Evolutionary conservation across 2,888 invertebrate species (phyloP).

Genomic region (Galeruca laticollis): DNA sequence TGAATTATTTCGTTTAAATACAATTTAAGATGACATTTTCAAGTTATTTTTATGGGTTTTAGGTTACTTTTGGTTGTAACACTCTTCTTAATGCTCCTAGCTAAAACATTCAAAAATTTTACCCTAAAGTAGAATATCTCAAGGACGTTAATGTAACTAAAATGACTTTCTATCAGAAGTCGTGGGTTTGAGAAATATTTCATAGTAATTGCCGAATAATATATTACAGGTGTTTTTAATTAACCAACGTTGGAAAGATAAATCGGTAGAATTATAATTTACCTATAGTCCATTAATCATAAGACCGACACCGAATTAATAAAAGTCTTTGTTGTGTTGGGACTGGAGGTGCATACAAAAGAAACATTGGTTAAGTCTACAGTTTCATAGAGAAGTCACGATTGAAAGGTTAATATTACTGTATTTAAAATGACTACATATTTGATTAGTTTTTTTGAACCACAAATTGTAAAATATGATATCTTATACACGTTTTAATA

Average conservation of each 20-base stretch:
- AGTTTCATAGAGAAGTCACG: background rate
- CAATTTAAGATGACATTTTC: too few species aligned
- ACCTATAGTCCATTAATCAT: slow-evolving; percentile 42
- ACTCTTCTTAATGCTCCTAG: too few species aligned
- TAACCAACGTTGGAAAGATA: slow-evolving; percentile 15
- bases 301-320: slow-evolving; percentile 42
- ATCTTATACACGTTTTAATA: too few species aligned
- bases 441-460: too few species aligned
- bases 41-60: too few species aligned
- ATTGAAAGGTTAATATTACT: too few species aligned
- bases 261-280: slow-evolving; percentile 16
- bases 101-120: too few species aligned
- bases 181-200: slow-evolving; percentile 4
- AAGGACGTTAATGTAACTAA: background rate
- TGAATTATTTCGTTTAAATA: too few species aligned
- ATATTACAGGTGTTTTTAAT: slow-evolving; percentile 17
- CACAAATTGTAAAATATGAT: too few species aligned
- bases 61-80: too few species aligned
- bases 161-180: slow-evolving; percentile 9
- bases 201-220: slow-evolving; percentile 17
- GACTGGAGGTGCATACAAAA: background rate
- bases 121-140: background rate
- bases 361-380: background rate
- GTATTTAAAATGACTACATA: too few species aligned
- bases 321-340: slow-evolving; percentile 4